Evolutionary conservation across 2,113 vertebrate genomes (phyloP).

Genomic region (Azemiops feae): DNA sequence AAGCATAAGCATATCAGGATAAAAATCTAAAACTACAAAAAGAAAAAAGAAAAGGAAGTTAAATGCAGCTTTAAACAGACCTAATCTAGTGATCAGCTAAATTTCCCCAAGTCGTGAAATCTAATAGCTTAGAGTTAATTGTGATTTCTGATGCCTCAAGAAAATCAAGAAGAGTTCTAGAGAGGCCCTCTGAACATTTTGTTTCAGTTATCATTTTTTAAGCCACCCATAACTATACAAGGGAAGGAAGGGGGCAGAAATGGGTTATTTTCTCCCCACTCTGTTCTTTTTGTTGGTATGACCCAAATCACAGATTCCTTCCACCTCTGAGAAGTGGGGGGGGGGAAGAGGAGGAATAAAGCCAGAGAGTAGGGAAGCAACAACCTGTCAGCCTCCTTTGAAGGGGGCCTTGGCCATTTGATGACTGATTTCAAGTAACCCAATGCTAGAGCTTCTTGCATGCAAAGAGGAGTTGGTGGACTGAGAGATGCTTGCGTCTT

Average conservation of each 20-base stretch:
- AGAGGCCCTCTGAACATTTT: background rate
- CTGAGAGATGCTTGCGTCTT: background rate
- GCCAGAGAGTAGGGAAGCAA: background rate
- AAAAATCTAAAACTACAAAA: background rate
- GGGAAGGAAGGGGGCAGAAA: background rate
- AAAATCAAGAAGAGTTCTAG: background rate
- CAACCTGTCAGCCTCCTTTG: background rate
- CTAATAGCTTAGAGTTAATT: background rate
- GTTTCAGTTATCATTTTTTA: background rate
- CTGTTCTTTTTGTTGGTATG: background rate
- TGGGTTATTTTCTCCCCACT: background rate
- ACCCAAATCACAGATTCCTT: background rate
- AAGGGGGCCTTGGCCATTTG: background rate
- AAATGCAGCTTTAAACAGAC: background rate
- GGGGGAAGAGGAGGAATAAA: background rate
- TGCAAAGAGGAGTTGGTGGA: background rate
- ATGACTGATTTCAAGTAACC: background rate
- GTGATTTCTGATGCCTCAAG: background rate
- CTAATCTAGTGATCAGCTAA: background rate
- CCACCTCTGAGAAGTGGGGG: background rate
- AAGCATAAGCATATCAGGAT: background rate
- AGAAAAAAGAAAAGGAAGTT: background rate
- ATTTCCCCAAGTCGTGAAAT: background rate
- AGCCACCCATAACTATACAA: background rate
- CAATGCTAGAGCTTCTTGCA: background rate